Conservation (phyloP, 2,888 invertebrate species). For the Rhogogaster chlorosoma region DNA sequence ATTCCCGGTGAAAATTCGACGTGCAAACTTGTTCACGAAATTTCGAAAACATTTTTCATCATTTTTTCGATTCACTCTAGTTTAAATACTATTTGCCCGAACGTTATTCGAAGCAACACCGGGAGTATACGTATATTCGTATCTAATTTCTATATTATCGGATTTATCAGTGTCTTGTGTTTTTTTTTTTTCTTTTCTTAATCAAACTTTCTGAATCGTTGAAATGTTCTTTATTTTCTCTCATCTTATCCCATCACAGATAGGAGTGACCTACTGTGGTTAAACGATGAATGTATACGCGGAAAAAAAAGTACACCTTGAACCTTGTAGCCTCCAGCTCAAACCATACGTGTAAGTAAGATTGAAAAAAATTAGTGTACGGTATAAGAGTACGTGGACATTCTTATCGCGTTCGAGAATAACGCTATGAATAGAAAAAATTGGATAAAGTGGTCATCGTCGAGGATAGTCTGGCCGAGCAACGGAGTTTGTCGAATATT, state of each 20-base stretch:
- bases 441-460: constrained; percentile 45
- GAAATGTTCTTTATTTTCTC: background rate
- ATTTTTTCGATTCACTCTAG: background rate
- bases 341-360: background rate
- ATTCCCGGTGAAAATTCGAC: background rate
- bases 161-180: too few relatives aligned
- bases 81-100: background rate
- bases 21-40: background rate
- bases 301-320: background rate
- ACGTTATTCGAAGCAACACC: too few relatives aligned
- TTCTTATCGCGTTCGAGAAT: constrained; percentile 37
- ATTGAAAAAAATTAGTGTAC: background rate
- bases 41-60: background rate
- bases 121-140: too few relatives aligned
- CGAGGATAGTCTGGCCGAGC: constrained; percentile 19
- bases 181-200: too few relatives aligned
- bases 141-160: too few relatives aligned
- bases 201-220: background rate
- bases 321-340: background rate
- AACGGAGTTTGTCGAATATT: constrained; percentile 46
- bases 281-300: background rate
- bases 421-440: constrained; percentile 46
- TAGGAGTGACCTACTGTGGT: background rate
- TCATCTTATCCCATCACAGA: background rate
- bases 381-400: background rate